Evolutionary conservation across 2,888 invertebrate species (phyloP).

Genomic region (Anthrax anthrax): DNA sequence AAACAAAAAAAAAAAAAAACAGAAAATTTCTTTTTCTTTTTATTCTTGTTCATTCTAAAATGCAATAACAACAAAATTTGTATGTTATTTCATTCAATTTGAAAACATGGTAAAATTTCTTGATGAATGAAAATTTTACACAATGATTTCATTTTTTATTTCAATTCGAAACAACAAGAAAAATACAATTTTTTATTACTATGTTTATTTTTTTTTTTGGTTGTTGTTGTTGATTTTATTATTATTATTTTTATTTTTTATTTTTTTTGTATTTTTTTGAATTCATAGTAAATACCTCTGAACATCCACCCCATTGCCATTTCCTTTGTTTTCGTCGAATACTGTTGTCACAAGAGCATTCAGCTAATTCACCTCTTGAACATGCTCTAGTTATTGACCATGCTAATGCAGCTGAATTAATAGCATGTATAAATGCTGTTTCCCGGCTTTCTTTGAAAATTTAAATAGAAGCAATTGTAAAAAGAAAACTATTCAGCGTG

Average conservation of each 20-base stretch:
- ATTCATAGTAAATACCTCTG: slow-evolving; percentile 44
- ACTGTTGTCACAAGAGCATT: slow-evolving; percentile 75
- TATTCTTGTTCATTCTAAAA: too few relatives aligned
- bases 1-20: neutral
- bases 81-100: too few relatives aligned
- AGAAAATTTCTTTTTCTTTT: neutral
- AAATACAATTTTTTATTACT: too few relatives aligned
- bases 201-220: too few relatives aligned
- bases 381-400: slow-evolving; percentile 79
- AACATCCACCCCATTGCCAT: slow-evolving; percentile 91
- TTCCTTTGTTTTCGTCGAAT: slow-evolving; percentile 60
- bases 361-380: slow-evolving; percentile 69
- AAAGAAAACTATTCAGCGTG: neutral
- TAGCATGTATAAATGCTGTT: slow-evolving; percentile 77
- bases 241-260: neutral
- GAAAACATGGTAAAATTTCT: too few relatives aligned
- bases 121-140: too few relatives aligned
- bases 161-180: too few relatives aligned
- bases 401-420: slow-evolving; percentile 79
- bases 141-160: too few relatives aligned
- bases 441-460: slow-evolving; percentile 60
- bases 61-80: too few relatives aligned
- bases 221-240: too few relatives aligned
- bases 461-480: neutral
- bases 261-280: neutral